Evolutionary conservation across 1,140 invertebrate genomes (phyloP), one percentile per base, ranked within the genome.

Genomic region (Nylanderia fulva): DNA sequence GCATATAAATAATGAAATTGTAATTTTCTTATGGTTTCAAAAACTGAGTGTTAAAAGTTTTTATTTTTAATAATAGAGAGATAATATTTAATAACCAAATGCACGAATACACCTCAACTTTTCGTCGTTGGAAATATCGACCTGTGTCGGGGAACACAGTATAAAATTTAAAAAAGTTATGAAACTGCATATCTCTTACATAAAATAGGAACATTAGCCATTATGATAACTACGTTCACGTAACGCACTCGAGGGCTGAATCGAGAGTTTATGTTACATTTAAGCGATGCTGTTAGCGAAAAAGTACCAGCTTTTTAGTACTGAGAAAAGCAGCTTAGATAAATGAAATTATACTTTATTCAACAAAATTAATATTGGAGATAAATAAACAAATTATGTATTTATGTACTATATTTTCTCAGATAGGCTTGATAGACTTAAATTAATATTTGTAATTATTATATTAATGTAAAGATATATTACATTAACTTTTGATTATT

Each of bases 101-200:
- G 75, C 27, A 24, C 45, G 45, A 27, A 33, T 42, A 21, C 69
- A 13, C 48, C 29, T 9, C 24, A 45, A 76, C 6, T 8, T 33
- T 7, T 45, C 18, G 45, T 24, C 15, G 72, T 7, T 18, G 24
- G 24, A 75, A 45, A 45, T 86, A 91, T 90, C 77, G 87, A 87
- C 75, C 64, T 61, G 52, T 21, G 48, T 36, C n/a, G 27, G 7
- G 33, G 39, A n/a, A 18, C 13, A 60, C 27, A 24, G 39, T 60
- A 69, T 79, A 87, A 77, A 88, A 90, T 91, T 84, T 88, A 75
- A 88, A 48, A 48, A 88, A 87, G 87, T 91, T 88, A 91, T 74
- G 89, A 90, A 91, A 91, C 85, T 45, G 61, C 45, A 58, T 45
- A 60, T 75, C 66, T 75, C 66, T 90, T 89, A 87, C 85, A 89